phyloP scores from a whole-genome alignment of 1,140 invertebrate species.

The Tenebrio molitor region DNA sequence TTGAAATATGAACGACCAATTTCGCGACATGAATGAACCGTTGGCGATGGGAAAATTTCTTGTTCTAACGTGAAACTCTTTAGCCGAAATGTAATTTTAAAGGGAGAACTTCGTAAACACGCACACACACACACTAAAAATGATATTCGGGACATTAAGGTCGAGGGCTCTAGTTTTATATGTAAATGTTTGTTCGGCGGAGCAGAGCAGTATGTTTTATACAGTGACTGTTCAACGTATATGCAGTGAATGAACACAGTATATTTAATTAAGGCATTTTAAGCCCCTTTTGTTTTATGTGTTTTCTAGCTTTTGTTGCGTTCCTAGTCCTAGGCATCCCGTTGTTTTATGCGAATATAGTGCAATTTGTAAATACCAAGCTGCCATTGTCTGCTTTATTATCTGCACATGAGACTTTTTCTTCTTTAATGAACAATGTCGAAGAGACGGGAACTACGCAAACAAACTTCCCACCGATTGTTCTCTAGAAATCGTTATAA shows the following conservation, averaged over 20 bases:
- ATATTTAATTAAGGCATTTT: constrained; percentile 23
- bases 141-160: constrained; percentile 8
- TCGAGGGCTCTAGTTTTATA: constrained; percentile 13
- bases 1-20: constrained; percentile 3
- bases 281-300: constrained; percentile 17
- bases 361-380: constrained; percentile 30
- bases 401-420: constrained; percentile 35
- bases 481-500: constrained; percentile 8
- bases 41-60: not conserved
- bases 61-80: not conserved
- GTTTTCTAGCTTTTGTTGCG: constrained; percentile 25
- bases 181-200: constrained; percentile 3
- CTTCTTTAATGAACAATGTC: constrained; percentile 28
- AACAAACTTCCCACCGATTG: constrained; percentile 12
- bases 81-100: not conserved
- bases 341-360: constrained; percentile 22
- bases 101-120: not conserved
- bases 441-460: constrained; percentile 14
- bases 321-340: constrained; percentile 5
- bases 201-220: not conserved
- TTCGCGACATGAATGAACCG: constrained; percentile 6
- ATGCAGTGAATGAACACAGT: constrained; percentile 14
- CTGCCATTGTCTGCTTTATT: constrained; percentile 32
- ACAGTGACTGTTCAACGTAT: not conserved
- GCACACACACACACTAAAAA: not conserved